Percentiles rank a stretch among this genome's conserved stretches.
Evolutionary conservation across 1,140 invertebrate genomes (phyloP).

Genomic region (Zaprionus africanus): DNA sequence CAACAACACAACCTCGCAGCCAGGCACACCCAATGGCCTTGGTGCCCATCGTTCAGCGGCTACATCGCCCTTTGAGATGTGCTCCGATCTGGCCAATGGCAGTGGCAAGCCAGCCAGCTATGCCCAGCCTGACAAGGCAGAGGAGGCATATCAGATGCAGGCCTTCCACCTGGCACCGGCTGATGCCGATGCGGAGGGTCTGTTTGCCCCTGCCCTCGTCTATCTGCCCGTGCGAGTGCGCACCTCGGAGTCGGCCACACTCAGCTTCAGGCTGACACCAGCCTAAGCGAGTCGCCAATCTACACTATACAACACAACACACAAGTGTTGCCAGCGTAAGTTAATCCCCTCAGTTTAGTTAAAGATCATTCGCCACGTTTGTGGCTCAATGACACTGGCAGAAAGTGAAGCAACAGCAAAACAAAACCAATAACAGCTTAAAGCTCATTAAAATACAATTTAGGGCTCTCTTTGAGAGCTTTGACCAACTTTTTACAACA

Average conservation of each 20-base stretch:
- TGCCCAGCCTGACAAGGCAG: conserved; percentile 63
- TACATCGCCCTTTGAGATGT: conserved; percentile 71
- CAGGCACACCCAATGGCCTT: conserved; percentile 51
- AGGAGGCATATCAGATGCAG: conserved; percentile 77
- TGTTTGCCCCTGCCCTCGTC: conserved; percentile 94
- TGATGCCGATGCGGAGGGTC: conserved; percentile 56
- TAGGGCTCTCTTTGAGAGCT: background rate
- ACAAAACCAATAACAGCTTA: background rate
- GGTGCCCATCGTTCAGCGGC: conserved; percentile 62
- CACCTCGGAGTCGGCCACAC: conserved; percentile 89
- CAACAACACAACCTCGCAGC: conserved; percentile 12
- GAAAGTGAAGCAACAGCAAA: background rate
- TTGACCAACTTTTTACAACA: background rate
- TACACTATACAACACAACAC: conserved; percentile 31
- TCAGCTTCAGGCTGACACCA: conserved; percentile 96
- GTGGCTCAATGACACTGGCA: conserved; percentile 4
- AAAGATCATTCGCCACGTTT: conserved; percentile 22
- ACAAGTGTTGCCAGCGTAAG: conserved; percentile 80
- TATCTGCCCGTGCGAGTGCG: conserved; percentile 95
- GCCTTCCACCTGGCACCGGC: conserved; percentile 79
- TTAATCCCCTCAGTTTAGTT: conserved; percentile 50
- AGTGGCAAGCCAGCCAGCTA: conserved; percentile 69
- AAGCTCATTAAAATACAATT: background rate
- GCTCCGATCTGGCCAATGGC: conserved; percentile 65
- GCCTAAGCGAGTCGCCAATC: conserved; percentile 86